These are phyloP conservation scores for Zele albiditarsus DNA, from an alignment of 2,888 invertebrate genomes.

Conservation along the genomic window DNA sequence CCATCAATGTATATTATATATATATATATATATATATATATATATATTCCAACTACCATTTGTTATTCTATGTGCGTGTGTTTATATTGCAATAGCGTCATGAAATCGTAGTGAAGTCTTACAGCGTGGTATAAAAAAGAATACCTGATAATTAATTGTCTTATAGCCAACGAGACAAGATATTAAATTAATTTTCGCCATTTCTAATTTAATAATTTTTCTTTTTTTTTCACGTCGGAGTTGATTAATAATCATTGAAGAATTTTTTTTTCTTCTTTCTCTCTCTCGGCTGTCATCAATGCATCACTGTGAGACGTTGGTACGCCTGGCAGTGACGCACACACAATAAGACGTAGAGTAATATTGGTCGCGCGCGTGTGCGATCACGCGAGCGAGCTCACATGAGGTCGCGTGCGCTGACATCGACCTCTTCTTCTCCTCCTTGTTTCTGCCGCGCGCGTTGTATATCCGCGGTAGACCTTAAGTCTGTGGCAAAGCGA, in stretches of 20 bases:
- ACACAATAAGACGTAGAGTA: constrained; percentile 34
- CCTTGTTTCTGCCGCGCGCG: constrained; percentile 11
- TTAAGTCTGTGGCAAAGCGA: constrained; percentile 68
- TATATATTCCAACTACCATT: neutral
- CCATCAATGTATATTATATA: neutral
- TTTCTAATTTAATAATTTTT: neutral
- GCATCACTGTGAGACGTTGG: constrained; percentile 5
- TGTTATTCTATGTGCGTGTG: neutral
- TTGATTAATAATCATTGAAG: constrained; percentile 10
- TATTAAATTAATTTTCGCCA: constrained; percentile 2
- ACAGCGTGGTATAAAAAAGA: neutral
- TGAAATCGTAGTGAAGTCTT: constrained; percentile 11
- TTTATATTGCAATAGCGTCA: neutral
- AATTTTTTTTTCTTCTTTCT: constrained; percentile 10
- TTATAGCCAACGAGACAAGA: neutral
- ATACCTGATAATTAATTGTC: neutral
- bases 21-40: neutral
- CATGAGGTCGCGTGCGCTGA: constrained; percentile 54
- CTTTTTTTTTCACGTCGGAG: neutral
- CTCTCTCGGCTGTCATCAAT: constrained; percentile 25
- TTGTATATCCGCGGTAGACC: constrained; percentile 48
- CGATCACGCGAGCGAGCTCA: constrained; percentile 44
- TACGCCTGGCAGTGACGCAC: constrained; percentile 17
- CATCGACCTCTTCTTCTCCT: constrained; percentile 56
- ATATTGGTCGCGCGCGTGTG: constrained; percentile 47